phyloP scores from a whole-genome alignment of 2,113 vertebrate genomes.

The Brachyistius frenatus region DNA sequence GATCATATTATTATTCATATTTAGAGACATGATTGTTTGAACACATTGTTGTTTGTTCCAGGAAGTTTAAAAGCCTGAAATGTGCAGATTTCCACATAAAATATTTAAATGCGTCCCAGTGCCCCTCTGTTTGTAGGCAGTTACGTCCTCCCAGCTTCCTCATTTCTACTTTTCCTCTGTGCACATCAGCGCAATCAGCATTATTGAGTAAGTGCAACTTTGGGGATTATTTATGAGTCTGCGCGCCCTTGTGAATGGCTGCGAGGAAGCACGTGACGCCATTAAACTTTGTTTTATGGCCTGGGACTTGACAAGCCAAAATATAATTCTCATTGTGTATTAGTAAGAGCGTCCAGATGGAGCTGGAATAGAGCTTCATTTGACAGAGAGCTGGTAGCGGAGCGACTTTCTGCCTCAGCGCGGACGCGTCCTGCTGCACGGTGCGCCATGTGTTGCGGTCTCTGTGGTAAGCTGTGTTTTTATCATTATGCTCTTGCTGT shows the following conservation, averaged over 20 bases:
- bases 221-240: conserved; percentile 98
- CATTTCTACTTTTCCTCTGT: conserved; percentile 62
- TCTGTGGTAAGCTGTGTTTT: conserved; percentile 88
- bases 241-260: conserved; percentile 97
- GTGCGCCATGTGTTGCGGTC: conserved; percentile 76
- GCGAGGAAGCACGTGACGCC: conserved; percentile 97
- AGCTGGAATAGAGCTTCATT: conserved; percentile 88
- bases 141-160: conserved; percentile 35
- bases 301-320: conserved; percentile 99
- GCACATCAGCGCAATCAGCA: conserved; percentile 80
- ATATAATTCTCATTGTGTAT: conserved; percentile 99
- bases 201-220: conserved; percentile 93
- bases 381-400: conserved; percentile 85
- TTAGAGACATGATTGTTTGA: too few species aligned
- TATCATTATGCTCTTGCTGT: conserved; percentile 67
- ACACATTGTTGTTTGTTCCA: too few species aligned
- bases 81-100: too few species aligned
- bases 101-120: too few species aligned
- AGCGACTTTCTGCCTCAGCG: conserved; percentile 65
- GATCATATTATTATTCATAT: too few species aligned
- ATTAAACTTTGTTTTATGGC: conserved; percentile 99
- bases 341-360: conserved; percentile 98
- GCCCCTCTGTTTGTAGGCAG: background rate
- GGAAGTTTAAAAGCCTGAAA: too few species aligned
- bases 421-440: conserved; percentile 75